Base-by-base conservation (phyloP, 2,113 vertebrate genomes). In the Oryzias woworae region DNA sequence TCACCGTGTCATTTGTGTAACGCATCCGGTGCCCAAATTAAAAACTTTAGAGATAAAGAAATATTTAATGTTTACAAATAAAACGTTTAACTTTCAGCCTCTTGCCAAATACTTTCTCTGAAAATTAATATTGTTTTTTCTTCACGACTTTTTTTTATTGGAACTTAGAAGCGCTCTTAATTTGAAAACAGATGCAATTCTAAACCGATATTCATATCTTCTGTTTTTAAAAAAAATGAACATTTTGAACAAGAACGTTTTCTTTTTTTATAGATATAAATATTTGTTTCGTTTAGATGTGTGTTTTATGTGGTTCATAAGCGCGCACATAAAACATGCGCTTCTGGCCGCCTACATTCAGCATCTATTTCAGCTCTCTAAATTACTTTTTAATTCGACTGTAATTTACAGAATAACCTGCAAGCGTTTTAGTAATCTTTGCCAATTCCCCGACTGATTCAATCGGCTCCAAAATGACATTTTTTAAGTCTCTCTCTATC, bases 61-160 rank as follows among this genome's bases (percentile, higher is more conserved):
- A 91, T 90, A 96, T 96, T 96, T 96, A 94, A 96, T 97, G 95
- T 96, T 97, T 96, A 96, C 95, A 96, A 97, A 98, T 98, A 97
- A 98, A 97, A 94, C 84, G 76, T 89, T 88, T 69, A 91, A 92
- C 87, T 36, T 36, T 83, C 77, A 79, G 81, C 75, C 61, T 53
- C 58, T 87, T 87, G 68, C 65, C 71, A 82, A 80, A 83, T 28
- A 77, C 47, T 88, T 86, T 89, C 64, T 88, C 73, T 86, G 52
- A 72, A 68, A 36, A 75, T 69, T 24, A 61, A 47, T 62, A 46
- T 22, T 22, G 0, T 28, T 15, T 24, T 28, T 53, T 62, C n/a
- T 41, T 41, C 22, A 26, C 23, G 18, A 5, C 2, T 6, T 20
- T 23, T n/a, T 16, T 26, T 18, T 12, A 18, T 20, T 17, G 8